A percentile compares a stretch with the other conserved stretches of the same genome.
Evolutionary conservation across 2,888 invertebrate genomes (phyloP).

Genomic region (Hypena proboscidalis): DNA sequence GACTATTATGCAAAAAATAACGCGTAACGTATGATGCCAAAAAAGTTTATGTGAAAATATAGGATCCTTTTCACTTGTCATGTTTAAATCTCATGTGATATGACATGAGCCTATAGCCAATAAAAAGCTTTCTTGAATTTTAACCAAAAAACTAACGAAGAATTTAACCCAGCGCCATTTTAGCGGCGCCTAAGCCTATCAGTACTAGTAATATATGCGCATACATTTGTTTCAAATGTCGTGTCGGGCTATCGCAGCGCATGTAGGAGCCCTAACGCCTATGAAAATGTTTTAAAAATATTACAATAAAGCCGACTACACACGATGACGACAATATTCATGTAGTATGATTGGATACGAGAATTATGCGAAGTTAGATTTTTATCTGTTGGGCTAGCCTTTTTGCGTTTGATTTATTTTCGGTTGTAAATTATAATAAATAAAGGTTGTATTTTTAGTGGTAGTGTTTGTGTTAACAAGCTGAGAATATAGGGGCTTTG

Average conservation of each 20-base stretch:
- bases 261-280: slow-evolving; percentile 48
- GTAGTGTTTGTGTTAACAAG: too few species aligned
- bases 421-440: too few species aligned
- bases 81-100: too few species aligned
- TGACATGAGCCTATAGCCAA: too few species aligned
- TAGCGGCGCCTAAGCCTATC: slow-evolving; percentile 50
- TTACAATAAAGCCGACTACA: slow-evolving; percentile 20
- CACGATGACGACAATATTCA: slow-evolving; percentile 18
- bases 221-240: slow-evolving; percentile 67
- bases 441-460: too few species aligned
- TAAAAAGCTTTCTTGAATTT: too few species aligned
- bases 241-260: slow-evolving; percentile 43
- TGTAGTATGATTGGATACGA: slow-evolving; percentile 17
- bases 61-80: too few species aligned
- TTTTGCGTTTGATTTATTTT: too few species aligned
- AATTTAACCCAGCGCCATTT: slow-evolving; percentile 43
- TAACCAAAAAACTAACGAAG: background rate
- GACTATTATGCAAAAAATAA: too few species aligned
- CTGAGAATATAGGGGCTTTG: too few species aligned
- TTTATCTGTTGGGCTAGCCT: slow-evolving; percentile 1
- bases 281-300: slow-evolving; percentile 45
- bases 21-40: too few species aligned
- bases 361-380: slow-evolving; percentile 12
- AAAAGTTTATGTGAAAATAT: too few species aligned
- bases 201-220: slow-evolving; percentile 68